phyloP scores from a whole-genome alignment of 92 coral and sea anemone species.

The Umimayanthus kanabou region DNA sequence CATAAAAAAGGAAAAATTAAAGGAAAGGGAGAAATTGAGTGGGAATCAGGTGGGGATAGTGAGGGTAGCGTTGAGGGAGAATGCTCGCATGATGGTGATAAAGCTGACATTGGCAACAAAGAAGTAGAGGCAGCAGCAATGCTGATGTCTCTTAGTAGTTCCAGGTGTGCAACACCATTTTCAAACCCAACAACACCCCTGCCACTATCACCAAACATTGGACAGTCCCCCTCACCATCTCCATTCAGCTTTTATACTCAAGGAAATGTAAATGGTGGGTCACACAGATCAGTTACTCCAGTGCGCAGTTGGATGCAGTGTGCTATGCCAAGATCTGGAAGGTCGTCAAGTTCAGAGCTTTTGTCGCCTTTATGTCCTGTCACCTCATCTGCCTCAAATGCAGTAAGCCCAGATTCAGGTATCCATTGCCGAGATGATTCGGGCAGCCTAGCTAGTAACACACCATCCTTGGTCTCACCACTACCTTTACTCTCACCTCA shows the following conservation, averaged over 20 bases:
- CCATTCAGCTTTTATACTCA: conserved; percentile 68
- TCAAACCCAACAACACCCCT: conserved; percentile 87
- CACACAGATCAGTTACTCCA: conserved; percentile 61
- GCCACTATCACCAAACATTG: conserved; percentile 82
- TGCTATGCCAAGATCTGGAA: conserved; percentile 81
- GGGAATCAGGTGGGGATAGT: conserved; percentile 99
- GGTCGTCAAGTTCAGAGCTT: conserved; percentile 82
- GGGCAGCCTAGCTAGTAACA: conserved; percentile 71
- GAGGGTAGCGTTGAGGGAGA: conserved; percentile 98
- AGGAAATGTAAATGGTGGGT: conserved; percentile 57
- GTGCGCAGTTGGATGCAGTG: conserved; percentile 65
- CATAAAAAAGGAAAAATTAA: conserved; percentile 88
- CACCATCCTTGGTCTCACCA: conserved; percentile 89
- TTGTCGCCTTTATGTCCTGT: conserved; percentile 70
- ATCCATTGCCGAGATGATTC: conserved; percentile 88
- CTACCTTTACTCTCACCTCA: conserved; percentile 86
- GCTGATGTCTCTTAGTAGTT: conserved; percentile 87
- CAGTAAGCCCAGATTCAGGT: conserved; percentile 98
- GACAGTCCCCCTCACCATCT: conserved; percentile 73
- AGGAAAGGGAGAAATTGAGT: conserved; percentile 84
- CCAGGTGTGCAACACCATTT: conserved; percentile 92
- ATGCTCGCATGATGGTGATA: conserved; percentile 49
- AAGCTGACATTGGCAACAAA: conserved; percentile 43
- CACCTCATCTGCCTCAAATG: conserved; percentile 68
- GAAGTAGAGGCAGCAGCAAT: conserved; percentile 98